Evolutionary conservation across 2,888 invertebrate species (phyloP).

Genomic region (Strigamia transsilvanica): DNA sequence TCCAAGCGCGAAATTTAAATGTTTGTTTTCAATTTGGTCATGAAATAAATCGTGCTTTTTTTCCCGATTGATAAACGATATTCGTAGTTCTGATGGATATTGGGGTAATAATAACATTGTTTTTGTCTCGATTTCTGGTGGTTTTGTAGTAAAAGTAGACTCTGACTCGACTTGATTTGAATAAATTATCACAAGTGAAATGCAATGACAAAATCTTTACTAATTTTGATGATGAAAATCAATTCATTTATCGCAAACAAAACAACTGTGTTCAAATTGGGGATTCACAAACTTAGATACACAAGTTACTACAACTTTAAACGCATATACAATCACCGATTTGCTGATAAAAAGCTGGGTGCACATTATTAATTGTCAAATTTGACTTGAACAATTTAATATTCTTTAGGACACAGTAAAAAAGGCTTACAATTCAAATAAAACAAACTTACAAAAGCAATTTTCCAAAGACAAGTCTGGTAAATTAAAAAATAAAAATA

Average conservation of each 20-base stretch:
- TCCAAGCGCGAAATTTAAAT: not conserved
- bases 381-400: conserved; percentile 38
- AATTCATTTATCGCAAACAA: conserved; percentile 39
- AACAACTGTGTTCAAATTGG: conserved; percentile 28
- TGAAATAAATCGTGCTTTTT: no score
- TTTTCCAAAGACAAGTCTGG: not conserved
- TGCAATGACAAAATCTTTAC: conserved; percentile 45
- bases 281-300: conserved; percentile 39
- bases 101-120: no score
- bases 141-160: not conserved
- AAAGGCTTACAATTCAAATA: not conserved
- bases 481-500: not conserved
- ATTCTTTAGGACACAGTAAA: conserved; percentile 25
- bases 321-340: conserved; percentile 44
- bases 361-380: conserved; percentile 26
- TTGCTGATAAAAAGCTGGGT: conserved; percentile 40
- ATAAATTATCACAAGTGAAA: not conserved
- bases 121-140: not conserved
- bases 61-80: not conserved
- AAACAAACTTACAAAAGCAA: conserved; percentile 33
- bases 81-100: no score
- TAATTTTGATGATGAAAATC: conserved; percentile 40
- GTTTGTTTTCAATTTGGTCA: not conserved
- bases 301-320: conserved; percentile 38
- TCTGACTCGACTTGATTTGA: not conserved